Evolutionary conservation across 2,888 invertebrate species (phyloP), one percentile per base, ranked within the genome.

Genomic region (Coleophora flavipennella): DNA sequence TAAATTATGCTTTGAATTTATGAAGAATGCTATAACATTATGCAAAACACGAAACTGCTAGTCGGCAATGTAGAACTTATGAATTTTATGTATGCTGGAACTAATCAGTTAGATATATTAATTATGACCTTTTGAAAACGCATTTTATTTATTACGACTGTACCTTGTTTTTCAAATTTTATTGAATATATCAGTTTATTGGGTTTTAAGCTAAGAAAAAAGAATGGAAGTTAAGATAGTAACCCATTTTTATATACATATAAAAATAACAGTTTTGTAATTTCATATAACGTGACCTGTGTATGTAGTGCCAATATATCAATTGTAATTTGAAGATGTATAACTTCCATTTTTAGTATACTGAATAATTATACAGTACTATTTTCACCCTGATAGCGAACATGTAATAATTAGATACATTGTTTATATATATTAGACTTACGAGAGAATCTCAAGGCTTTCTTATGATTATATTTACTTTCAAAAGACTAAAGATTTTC

Each of bases 291-390:
- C 64, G 73, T 74, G 77, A 80, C 74, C 74, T 79, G 74, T 67
- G 54, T 77, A 65, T 64, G 75, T 83, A 81, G 83, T 83, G 81
- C 83, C 83, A 83, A 83, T 69, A 61, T 63, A 61, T 55, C 50
- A 48, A 57, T 55, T 67, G 64, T 71, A 68, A 64, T 64, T 64
- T 66, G 20, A 60, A 60, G 46, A 55, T 57, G 47, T 48, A 51
- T 62, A 62, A 62, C 69, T 72, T 68, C 68, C 66, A 69, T 62
- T 64, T 62, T n/a, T n/a, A n/a, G n/a, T n/a, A n/a, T n/a, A n/a
- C n/a, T n/a, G n/a, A 60, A 47, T 60, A 60, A 52, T 58, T 55
- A 60, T 58, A 57, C 59, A 20, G 20, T 20, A 57, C 57, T 62
- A 52, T 20, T 20, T 20, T 20, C 20, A 20, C 20, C 3, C 20